phyloP scores from a whole-genome alignment of 2,797 vertebrate species.

The Acrossocheilus wenchowensis region DNA sequence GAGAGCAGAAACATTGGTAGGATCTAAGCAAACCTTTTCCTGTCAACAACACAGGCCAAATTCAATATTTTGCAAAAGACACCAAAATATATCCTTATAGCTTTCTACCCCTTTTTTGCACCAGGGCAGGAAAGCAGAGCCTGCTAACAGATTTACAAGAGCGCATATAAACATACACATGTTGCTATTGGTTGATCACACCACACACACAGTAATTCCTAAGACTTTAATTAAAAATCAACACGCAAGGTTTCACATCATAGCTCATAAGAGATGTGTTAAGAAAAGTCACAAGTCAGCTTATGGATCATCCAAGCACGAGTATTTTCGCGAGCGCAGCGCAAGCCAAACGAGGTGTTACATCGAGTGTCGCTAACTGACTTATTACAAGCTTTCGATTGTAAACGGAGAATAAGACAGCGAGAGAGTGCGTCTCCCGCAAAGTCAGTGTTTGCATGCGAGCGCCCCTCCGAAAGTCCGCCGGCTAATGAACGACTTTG shows the following conservation, averaged over 20 bases:
- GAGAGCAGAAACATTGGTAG: conserved; percentile 9
- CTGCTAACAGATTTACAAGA: conserved; percentile 34
- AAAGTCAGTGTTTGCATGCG: conserved; percentile 17
- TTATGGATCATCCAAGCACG: conserved; percentile 18
- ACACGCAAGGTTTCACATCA: conserved; percentile 19
- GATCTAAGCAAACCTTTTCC: not conserved
- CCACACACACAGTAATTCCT: conserved; percentile 32
- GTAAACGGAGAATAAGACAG: conserved; percentile 26
- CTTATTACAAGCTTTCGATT: conserved; percentile 25
- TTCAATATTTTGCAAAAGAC: conserved; percentile 24
- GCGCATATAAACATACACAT: conserved; percentile 34
- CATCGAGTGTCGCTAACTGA: conserved; percentile 16
- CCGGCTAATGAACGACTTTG: not conserved
- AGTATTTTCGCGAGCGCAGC: conserved; percentile 8
- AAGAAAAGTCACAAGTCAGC: conserved; percentile 43
- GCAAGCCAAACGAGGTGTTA: conserved; percentile 14
- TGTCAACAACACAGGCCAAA: conserved; percentile 15
- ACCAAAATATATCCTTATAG: conserved; percentile 8
- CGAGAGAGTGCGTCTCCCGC: not conserved
- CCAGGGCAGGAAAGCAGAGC: not conserved
- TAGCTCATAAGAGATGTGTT: conserved; percentile 22
- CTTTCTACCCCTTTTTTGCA: conserved; percentile 20
- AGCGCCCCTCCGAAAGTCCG: not conserved
- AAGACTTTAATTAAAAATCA: conserved; percentile 43
- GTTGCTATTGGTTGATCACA: conserved; percentile 31